Evolutionary conservation across 2,113 vertebrate genomes (phyloP).

Genomic region (Notothenia coriiceps): DNA sequence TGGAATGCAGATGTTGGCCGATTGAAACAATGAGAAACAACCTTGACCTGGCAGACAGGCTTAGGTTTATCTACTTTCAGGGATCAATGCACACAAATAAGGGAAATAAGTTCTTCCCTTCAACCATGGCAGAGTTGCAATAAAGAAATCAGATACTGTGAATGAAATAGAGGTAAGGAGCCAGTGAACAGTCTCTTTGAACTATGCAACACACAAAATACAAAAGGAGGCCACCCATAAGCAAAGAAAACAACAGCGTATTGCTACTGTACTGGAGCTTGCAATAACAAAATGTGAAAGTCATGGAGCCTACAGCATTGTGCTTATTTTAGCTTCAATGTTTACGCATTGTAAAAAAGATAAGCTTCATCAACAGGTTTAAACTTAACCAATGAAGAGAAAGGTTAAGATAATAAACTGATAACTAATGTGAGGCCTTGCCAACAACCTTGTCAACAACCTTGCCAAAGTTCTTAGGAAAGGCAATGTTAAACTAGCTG

Average conservation of each 20-base stretch:
- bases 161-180: background rate
- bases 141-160: background rate
- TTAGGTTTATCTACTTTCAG: background rate
- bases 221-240: background rate
- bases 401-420: background rate
- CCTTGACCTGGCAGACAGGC: background rate
- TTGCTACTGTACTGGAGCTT: background rate
- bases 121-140: background rate
- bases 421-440: background rate
- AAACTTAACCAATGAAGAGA: background rate
- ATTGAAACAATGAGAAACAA: conserved; percentile 26
- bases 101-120: background rate
- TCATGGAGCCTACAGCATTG: background rate
- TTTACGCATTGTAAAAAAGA: background rate
- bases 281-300: background rate
- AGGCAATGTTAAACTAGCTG: too few species aligned
- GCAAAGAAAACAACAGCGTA: background rate
- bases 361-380: background rate
- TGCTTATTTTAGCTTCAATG: background rate
- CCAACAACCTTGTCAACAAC: background rate
- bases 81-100: background rate
- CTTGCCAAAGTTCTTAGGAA: background rate
- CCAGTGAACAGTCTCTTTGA: background rate
- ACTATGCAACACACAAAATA: background rate
- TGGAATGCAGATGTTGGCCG: conserved; percentile 21